Percentiles rank a stretch among this genome's conserved stretches.
Evolutionary conservation across 2,888 invertebrate species (phyloP).

Genomic region (Limnephilus auricula): DNA sequence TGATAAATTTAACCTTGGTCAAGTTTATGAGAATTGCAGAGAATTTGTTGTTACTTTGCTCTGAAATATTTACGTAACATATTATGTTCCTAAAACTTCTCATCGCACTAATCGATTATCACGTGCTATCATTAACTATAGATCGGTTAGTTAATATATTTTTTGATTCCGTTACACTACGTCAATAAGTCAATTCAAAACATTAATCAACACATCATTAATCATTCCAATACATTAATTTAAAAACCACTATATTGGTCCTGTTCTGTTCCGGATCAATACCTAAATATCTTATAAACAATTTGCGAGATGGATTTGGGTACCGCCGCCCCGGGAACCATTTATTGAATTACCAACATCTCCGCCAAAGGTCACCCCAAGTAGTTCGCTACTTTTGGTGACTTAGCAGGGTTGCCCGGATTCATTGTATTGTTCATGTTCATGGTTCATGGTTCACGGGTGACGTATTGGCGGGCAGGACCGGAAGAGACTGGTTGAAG

Average conservation of each 20-base stretch:
- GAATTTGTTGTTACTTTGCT: background rate
- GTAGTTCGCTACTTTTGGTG: too few relatives aligned
- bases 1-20: background rate
- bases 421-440: too few relatives aligned
- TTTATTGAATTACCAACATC: too few relatives aligned
- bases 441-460: too few relatives aligned
- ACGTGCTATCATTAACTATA: background rate
- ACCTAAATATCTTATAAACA: too few relatives aligned
- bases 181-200: background rate
- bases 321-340: too few relatives aligned
- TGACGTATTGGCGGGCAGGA: too few relatives aligned
- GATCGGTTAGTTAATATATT: background rate
- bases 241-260: background rate
- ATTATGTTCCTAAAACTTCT: background rate
- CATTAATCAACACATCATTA: background rate
- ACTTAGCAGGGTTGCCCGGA: too few relatives aligned
- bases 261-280: background rate
- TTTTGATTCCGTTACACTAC: background rate
- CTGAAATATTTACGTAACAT: background rate
- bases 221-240: background rate
- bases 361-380: too few relatives aligned
- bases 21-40: background rate
- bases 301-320: too few relatives aligned
- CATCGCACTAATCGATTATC: background rate
- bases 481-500: too few relatives aligned